Conservation (phyloP, 35 echinoderm and acorn worm genomes). For the Lytechinus pictus region DNA sequence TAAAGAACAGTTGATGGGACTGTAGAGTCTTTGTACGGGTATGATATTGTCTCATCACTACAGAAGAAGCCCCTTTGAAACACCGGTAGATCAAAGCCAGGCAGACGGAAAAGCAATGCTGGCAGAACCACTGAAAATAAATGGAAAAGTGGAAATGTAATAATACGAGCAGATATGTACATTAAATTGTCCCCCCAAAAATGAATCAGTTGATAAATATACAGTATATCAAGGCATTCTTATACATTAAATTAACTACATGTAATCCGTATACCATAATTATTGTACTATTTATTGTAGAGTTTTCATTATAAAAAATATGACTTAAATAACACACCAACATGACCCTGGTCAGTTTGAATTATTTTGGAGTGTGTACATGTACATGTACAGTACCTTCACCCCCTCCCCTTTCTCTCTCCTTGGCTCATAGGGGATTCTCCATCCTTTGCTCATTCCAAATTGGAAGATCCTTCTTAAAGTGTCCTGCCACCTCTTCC, state of each 20-base stretch:
- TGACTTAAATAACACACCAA: too few relatives aligned
- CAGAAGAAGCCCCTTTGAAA: conserved; percentile 94
- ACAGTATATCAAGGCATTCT: too few relatives aligned
- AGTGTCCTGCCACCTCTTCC: not conserved
- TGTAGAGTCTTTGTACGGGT: conserved; percentile 85
- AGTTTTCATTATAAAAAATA: too few relatives aligned
- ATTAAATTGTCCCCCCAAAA: too few relatives aligned
- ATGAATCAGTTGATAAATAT: too few relatives aligned
- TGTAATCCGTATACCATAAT: too few relatives aligned
- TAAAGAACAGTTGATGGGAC: conserved; percentile 66
- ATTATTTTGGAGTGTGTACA: too few relatives aligned
- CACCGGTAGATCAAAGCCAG: conserved; percentile 80
- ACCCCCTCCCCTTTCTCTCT: not conserved
- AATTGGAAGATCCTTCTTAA: not conserved
- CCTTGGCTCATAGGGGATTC: not conserved
- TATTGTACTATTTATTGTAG: too few relatives aligned
- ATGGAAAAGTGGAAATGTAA: not conserved
- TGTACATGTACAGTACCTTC: too few relatives aligned
- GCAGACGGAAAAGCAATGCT: conserved; percentile 81
- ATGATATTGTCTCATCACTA: conserved; percentile 81
- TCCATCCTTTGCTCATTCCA: not conserved
- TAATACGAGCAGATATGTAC: too few relatives aligned
- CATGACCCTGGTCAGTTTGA: too few relatives aligned
- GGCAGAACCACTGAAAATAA: conserved; percentile 78
- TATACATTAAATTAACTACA: too few relatives aligned